phyloP scores from a whole-genome alignment of 2,113 vertebrate genomes.

The Vanacampus margaritifer region DNA sequence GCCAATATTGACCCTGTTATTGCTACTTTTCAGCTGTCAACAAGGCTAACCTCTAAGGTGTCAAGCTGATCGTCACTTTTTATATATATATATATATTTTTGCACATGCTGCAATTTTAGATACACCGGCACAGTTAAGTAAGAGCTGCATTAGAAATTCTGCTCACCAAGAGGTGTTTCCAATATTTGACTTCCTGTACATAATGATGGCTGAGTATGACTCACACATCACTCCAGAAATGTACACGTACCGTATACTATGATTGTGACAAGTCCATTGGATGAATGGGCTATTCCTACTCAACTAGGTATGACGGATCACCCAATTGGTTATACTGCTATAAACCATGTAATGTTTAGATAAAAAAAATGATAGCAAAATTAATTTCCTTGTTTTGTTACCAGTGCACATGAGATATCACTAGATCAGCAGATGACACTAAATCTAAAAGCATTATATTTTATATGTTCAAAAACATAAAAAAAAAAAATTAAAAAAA shows the following conservation, averaged over 20 bases:
- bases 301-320: background rate
- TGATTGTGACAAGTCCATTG: background rate
- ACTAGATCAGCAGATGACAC: background rate
- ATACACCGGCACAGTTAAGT: background rate
- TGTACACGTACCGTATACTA: background rate
- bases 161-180: background rate
- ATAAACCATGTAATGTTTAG: background rate
- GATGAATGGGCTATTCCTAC: background rate
- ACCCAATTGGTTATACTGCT: background rate
- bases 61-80: background rate
- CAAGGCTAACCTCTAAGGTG: background rate
- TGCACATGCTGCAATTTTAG: background rate
- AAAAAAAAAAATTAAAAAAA: background rate
- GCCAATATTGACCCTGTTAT: background rate
- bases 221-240: background rate
- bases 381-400: background rate
- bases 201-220: background rate
- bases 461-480: background rate
- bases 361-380: background rate
- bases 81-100: background rate
- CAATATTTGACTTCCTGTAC: background rate
- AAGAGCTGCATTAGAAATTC: background rate
- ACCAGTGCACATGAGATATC: background rate
- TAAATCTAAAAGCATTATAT: background rate
- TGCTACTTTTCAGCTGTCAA: background rate